Base-by-base conservation (phyloP, 2,113 vertebrate species). In the Tragulus kanchil region DNA sequence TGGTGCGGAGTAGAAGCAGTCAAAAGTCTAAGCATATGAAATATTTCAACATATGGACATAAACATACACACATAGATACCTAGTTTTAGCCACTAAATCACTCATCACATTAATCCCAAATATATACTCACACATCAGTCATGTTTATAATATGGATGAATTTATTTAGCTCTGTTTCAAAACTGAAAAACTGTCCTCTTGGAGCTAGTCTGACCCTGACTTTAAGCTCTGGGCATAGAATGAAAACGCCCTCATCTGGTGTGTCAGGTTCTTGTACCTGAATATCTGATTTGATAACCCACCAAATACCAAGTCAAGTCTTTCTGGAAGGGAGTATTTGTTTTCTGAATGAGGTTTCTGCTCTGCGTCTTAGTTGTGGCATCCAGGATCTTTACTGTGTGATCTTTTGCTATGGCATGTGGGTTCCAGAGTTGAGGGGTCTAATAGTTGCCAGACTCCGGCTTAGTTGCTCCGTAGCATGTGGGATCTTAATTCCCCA, bases 111-210 rank as follows among this genome's bases (percentile, higher is more conserved):
- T 78, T 78, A 8, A 90, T 64, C 71, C 9, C 59, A 93, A 75
- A 52, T 81, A 77, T 13, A 52, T 62, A 82, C 1, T 65, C 59
- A 95, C 48, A 83, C 67, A 64, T 9, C 3, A 75, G 15, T 88
- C 82, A 75, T 84, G 25, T 62, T 78, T 71, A 69, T 61, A 50
- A 59, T 36, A 79, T 2, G 45, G 25, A 71, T 25, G 6, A n/a
- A 52, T 95, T 64, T 45, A n/a, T 61, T 96, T 75, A 84, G 17
- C 15, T 96, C 19, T 77, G 1, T 71, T 85, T 93, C 13, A 96
- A 97, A 97, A 73, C 5, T 17, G 19, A 92, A 84, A 25, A 21
- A 45, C 21, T 14, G 12, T 67, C 15, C 90, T 19, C 9, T 75
- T 83, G 73, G 3, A 84, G 9, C 3, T 83, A 54, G 25, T 64